Percentiles rank a stretch among this genome's conserved stretches.
Evolutionary conservation across 2,888 invertebrate species (phyloP).

Genomic region (Latrodectus hesperus): DNA sequence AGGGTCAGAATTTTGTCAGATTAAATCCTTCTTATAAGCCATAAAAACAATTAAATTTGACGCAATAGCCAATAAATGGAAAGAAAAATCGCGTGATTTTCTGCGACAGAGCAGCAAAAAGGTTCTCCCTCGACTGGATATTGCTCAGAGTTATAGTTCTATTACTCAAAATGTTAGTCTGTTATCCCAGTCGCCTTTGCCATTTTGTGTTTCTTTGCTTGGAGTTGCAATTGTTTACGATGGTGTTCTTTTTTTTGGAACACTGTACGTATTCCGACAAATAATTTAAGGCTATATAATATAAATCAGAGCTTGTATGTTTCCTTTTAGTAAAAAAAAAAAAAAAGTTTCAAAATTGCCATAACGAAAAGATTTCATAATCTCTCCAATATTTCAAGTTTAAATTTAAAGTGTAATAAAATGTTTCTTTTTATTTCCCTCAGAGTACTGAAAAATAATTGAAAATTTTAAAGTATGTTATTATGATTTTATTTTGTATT

Average conservation of each 20-base stretch:
- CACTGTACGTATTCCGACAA: not conserved
- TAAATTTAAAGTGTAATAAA: no score
- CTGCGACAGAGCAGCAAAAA: not conserved
- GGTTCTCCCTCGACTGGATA: slow-evolving; percentile 1
- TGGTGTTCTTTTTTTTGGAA: not conserved
- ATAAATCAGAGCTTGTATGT: no score
- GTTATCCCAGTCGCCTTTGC: not conserved
- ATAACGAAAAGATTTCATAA: no score
- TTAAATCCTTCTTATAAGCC: slow-evolving; percentile 51
- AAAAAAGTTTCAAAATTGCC: no score
- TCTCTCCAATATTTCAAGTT: no score
- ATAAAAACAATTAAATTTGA: slow-evolving; percentile 66
- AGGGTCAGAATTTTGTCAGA: slow-evolving; percentile 40
- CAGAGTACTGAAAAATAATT: no score
- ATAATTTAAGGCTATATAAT: no score
- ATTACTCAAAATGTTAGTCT: slow-evolving; percentile 12
- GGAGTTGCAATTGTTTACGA: not conserved
- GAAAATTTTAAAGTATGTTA: no score
- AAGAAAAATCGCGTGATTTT: slow-evolving; percentile 20
- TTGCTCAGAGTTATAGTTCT: slow-evolving; percentile 25
- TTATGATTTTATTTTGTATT: no score
- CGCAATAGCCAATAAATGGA: slow-evolving; percentile 55
- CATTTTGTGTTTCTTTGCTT: not conserved
- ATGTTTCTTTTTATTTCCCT: no score
- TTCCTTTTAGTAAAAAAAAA: no score